Evolutionary conservation across 2,113 vertebrate species (phyloP), one percentile per base, ranked within the genome.

Genomic region (Cavia aperea): DNA sequence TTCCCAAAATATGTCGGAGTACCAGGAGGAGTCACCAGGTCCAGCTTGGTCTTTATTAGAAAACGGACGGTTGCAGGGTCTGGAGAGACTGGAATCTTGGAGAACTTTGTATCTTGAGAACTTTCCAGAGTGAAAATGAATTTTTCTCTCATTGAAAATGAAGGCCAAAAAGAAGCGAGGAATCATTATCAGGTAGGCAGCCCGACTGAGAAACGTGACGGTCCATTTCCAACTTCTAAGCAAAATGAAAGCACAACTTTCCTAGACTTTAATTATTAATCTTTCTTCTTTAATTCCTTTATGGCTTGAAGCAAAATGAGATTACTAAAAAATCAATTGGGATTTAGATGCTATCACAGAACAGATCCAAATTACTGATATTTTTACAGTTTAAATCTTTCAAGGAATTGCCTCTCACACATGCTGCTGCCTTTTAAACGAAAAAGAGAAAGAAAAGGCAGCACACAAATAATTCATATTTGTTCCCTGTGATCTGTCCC

Each of bases 71-170:
- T 54, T 54, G 4, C 13, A 5, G 49, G 24, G 2, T 29, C 36
- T n/a, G 8, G 4, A 21, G 39, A 68, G 65, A 85, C 10, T 72
- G 43, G 84, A 51, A 19, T 62, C 2, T 51, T 19, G 33, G 49
- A 24, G 26, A 51, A 56, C 24, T 70, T 70, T 82, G 68, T 54
- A 43, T 79, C 31, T 31, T 60, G 77, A 79, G 46, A 81, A 78
- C 46, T 49, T 92, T 65, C 24, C 81, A 83, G 24, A 65, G 16
- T 39, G 33, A 56, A 68, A 62, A 31, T 2, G 10, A 79, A 33
- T 54, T 82, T 84, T 93, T 66, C 81, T 68, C 10, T 77, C 26
- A 58, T 13, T 65, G 58, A 88, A 88, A 86, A 79, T 54, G 56
- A 66, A 62, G 33, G 8, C 36, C 11, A 46, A 23, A 9, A 77